These are phyloP conservation scores for Lucilia cuprina DNA, from an alignment of 1,140 invertebrate genomes.

Conservation along the genomic window DNA sequence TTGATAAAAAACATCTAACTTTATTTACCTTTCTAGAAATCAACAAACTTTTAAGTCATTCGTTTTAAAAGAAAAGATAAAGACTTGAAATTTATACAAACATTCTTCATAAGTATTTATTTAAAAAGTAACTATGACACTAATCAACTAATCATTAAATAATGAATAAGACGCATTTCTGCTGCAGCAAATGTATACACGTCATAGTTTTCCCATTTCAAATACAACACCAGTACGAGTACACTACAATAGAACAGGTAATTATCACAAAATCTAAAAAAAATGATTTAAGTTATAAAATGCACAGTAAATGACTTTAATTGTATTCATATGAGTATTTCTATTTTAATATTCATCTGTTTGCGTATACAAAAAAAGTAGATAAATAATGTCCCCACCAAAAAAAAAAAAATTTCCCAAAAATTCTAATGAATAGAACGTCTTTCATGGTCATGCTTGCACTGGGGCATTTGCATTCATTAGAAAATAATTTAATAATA, in stretches of 20 bases:
- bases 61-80: too few species aligned
- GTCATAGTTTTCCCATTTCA: background rate
- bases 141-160: background rate
- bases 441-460: background rate
- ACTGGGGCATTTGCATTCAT: conserved; percentile 22
- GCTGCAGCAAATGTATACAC: background rate
- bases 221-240: background rate
- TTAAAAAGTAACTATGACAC: too few species aligned
- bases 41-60: too few species aligned
- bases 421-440: background rate
- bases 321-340: background rate
- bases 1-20: too few species aligned
- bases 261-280: background rate
- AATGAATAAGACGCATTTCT: background rate
- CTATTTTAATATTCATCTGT: too few species aligned
- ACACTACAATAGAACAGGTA: background rate
- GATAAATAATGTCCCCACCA: too few species aligned
- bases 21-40: too few species aligned
- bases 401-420: background rate
- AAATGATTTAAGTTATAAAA: background rate
- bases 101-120: too few species aligned
- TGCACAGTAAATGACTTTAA: background rate
- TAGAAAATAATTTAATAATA: background rate
- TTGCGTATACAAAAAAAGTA: too few species aligned
- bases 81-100: too few species aligned